Evolutionary conservation across 2,113 vertebrate genomes (phyloP), one percentile per base, ranked within the genome.

Genomic region (Aegotheles bennettii): DNA sequence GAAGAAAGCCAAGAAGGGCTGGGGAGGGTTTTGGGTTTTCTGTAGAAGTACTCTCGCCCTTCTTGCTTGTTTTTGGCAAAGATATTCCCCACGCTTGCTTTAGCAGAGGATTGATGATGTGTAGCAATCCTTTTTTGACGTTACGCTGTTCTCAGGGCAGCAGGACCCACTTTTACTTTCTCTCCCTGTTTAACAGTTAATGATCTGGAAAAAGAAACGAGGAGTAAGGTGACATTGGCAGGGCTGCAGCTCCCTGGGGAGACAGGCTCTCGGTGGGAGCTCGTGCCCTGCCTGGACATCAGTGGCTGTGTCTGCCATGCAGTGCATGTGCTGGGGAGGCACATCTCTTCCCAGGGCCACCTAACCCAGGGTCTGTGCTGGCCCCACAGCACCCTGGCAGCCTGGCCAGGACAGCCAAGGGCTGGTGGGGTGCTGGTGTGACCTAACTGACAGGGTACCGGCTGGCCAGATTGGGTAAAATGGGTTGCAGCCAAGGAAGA

Each of bases 171-270:
- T 89, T 54, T 87, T 96, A 81, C 74, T 78, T 80, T 93, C 70
- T 65, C 82, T 96, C 94, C 53, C 89, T 93, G 60, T 90, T 97
- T 93, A 97, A 96, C 95, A 95, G 93, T 96, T 95, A 95, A 97
- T 94, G 95, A 95, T 81, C 83, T 94, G 94, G 91, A 94, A 96
- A 97, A 88, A 91, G 81, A 79, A 85, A 48, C 16, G 33, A 59
- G 73, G 76, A 26, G 43, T 94, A 92, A 96, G 91, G 95, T 95
- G 95, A 97, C 95, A 94, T 93, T 95, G 94, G 88, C 85, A 81
- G 56, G 0, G 1, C 81, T 29, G 57, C 69, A 68, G 80, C 47
- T 93, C 38, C 51, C 7, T 0, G 80, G 42, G 26, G 36, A 84
- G 76, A 51, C 0, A 0, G 33, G 68, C 33, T 81, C 36, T 70